These are phyloP conservation scores for Stegastes partitus DNA, from an alignment of 2,113 vertebrate species.

Conservation along the genomic window DNA sequence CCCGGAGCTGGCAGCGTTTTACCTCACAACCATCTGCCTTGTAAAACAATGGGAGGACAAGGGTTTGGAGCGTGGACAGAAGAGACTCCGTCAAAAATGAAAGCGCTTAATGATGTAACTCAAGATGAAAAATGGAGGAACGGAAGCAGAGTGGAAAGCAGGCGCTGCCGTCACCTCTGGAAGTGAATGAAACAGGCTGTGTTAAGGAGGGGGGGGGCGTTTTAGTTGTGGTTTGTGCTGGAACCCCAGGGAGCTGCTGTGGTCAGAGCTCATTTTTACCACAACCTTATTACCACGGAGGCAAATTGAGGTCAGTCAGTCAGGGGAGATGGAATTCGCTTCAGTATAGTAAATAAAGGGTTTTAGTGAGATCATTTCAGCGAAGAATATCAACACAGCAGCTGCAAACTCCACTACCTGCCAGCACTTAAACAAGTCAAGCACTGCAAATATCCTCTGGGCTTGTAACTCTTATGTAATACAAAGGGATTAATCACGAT, in stretches of 20 bases:
- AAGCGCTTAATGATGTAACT: neutral
- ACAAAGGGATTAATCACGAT: neutral
- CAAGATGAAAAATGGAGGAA: neutral
- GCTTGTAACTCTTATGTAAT: neutral
- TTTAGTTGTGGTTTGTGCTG: constrained; percentile 34
- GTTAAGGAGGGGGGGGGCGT: neutral
- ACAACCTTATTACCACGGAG: constrained; percentile 18
- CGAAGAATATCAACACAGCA: neutral
- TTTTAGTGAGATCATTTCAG: neutral
- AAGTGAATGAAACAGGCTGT: neutral
- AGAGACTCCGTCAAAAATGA: neutral
- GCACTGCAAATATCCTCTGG: neutral
- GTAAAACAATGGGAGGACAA: constrained; percentile 51
- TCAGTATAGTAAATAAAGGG: constrained; percentile 13
- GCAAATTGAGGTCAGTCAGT: constrained; percentile 47
- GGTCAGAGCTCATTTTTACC: constrained; percentile 38
- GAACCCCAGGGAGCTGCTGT: constrained; percentile 22
- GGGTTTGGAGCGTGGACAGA: neutral
- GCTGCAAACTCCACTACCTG: neutral
- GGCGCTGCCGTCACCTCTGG: neutral
- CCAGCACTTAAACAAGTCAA: neutral
- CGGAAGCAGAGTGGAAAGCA: neutral
- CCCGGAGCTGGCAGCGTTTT: constrained; percentile 59
- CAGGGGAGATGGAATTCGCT: neutral
- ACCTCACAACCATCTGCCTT: constrained; percentile 74